These are phyloP conservation scores for Channa argus DNA, from an alignment of 2,113 vertebrate genomes.

Conservation along the genomic window DNA sequence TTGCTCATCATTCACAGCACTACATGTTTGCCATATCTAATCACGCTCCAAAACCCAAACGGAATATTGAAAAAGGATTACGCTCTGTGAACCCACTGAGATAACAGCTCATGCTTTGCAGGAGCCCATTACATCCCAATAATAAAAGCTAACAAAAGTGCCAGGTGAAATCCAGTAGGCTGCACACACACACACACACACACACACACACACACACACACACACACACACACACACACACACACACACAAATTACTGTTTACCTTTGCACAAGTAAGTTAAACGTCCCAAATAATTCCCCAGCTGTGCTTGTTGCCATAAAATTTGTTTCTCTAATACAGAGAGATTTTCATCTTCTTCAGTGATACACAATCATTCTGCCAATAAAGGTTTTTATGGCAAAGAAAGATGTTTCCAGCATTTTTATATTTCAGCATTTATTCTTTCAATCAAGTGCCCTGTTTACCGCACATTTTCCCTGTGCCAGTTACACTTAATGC, in stretches of 20 bases:
- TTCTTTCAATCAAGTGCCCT: too few species aligned
- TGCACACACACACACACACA: constrained; percentile 18
- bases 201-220: constrained; percentile 1
- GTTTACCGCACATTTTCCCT: too few species aligned
- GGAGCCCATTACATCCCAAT: constrained; percentile 51
- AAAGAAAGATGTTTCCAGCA: neutral
- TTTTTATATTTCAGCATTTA: too few species aligned
- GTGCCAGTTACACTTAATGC: too few species aligned
- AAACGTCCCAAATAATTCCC: constrained; percentile 5
- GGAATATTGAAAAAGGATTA: constrained; percentile 60
- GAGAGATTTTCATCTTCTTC: neutral
- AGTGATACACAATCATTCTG: neutral
- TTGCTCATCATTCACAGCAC: constrained; percentile 31
- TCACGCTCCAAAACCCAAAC: constrained; percentile 48
- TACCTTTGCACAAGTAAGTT: constrained; percentile 14
- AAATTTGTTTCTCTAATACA: neutral
- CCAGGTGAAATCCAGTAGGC: constrained; percentile 47
- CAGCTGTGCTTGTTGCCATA: neutral
- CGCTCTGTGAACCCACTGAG: constrained; percentile 49
- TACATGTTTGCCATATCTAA: constrained; percentile 47
- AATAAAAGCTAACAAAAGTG: constrained; percentile 49
- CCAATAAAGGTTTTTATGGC: neutral
- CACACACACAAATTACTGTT: constrained; percentile 1
- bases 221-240: constrained; percentile 12
- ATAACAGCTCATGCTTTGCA: constrained; percentile 54